Percentiles rank a stretch among this genome's conserved stretches.
These are phyloP conservation scores for Pseudopodoces humilis DNA, from an alignment of 2,113 vertebrate genomes.

Conservation along the genomic window DNA sequence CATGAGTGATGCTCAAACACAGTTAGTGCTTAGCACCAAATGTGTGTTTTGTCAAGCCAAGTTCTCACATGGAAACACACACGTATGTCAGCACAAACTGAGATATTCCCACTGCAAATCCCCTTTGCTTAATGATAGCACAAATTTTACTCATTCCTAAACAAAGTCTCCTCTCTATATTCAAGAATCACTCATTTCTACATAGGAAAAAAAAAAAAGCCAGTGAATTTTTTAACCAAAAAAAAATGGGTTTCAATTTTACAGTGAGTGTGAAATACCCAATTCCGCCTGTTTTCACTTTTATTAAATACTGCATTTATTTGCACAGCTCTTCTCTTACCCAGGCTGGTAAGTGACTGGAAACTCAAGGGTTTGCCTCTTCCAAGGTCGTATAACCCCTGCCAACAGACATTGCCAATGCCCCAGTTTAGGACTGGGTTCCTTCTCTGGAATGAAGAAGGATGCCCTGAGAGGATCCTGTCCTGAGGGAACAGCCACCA, in stretches of 20 bases:
- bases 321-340: not conserved
- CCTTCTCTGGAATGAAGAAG: not conserved
- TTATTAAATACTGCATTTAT: not conserved
- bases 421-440: not conserved
- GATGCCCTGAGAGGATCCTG: not conserved
- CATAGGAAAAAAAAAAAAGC: not conserved
- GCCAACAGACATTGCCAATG: not conserved
- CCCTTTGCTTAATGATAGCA: not conserved
- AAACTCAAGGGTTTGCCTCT: not conserved
- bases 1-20: not conserved
- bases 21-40: not conserved
- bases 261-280: not conserved
- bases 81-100: rapidly evolving
- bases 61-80: not conserved
- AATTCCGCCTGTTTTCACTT: constrained; percentile 26
- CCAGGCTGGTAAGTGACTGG: not conserved
- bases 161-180: not conserved
- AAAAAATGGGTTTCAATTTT: constrained; percentile 30
- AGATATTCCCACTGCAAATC: constrained; percentile 20
- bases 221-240: not conserved
- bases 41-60: not conserved
- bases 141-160: constrained; percentile 19
- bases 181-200: constrained; percentile 14
- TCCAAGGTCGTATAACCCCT: not conserved
- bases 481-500: not conserved